Conservation (phyloP, 2,888 invertebrate genomes). For the Himalopsyche tibetana region DNA sequence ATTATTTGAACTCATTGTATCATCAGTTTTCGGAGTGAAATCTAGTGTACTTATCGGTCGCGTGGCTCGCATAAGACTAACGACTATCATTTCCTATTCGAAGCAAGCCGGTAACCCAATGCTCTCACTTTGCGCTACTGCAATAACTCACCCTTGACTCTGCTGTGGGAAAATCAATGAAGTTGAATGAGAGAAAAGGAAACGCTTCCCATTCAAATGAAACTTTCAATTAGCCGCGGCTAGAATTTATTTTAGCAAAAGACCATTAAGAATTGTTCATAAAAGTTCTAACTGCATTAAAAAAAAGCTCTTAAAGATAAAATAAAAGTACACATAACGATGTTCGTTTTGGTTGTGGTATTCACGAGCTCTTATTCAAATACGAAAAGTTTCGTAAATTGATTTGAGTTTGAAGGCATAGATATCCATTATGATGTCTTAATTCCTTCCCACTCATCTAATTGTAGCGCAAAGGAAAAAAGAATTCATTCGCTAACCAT, state of each 20-base stretch:
- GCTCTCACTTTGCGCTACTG: neutral
- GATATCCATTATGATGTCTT: too few relatives aligned
- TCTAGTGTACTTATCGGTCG: neutral
- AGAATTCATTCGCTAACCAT: too few relatives aligned
- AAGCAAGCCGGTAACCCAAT: slow-evolving; percentile 26
- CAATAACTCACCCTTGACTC: neutral
- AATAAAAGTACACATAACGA: too few relatives aligned
- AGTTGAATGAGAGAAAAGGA: slow-evolving; percentile 2
- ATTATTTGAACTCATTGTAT: neutral
- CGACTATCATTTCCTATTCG: slow-evolving; percentile 30
- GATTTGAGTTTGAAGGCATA: too few relatives aligned
- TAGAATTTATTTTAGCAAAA: neutral
- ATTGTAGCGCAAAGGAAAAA: too few relatives aligned
- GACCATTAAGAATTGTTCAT: too few relatives aligned
- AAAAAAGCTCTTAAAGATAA: too few relatives aligned
- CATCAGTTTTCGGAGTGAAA: neutral
- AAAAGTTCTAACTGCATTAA: too few relatives aligned
- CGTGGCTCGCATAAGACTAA: slow-evolving; percentile 22
- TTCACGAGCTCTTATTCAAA: too few relatives aligned
- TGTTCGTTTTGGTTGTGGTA: too few relatives aligned
- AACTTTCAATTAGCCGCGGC: neutral
- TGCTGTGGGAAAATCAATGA: slow-evolving; percentile 25
- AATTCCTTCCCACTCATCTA: too few relatives aligned
- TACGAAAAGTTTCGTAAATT: too few relatives aligned
- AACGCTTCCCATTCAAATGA: slow-evolving; percentile 24